phyloP scores from a whole-genome alignment of 1,140 invertebrate genomes.

The Zaprionus nigranus region DNA sequence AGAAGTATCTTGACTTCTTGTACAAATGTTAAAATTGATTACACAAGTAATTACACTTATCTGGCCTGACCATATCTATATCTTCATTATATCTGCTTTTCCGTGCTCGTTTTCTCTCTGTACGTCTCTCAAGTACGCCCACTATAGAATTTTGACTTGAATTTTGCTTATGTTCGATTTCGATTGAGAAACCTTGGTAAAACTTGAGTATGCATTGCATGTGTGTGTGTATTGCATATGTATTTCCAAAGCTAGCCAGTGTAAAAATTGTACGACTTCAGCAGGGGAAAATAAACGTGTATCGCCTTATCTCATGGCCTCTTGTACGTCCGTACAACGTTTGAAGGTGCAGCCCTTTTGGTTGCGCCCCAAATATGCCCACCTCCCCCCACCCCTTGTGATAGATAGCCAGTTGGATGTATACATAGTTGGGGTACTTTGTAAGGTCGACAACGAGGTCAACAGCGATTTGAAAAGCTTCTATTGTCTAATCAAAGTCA shows the following conservation, averaged over 20 bases:
- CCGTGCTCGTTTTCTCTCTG: background rate
- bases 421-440: conserved; percentile 44
- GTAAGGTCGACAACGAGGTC: conserved; percentile 74
- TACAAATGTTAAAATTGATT: conserved; percentile 14
- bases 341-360: conserved; percentile 43
- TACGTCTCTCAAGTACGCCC: background rate
- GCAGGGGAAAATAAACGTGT: conserved; percentile 28
- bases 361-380: background rate
- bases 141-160: conserved; percentile 8
- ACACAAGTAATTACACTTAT: conserved; percentile 6
- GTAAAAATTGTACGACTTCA: conserved; percentile 42
- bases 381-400: background rate
- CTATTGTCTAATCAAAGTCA: conserved; percentile 59
- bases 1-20: background rate
- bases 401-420: background rate
- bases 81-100: conserved; percentile 3
- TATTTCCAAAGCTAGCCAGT: background rate
- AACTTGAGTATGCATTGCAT: background rate
- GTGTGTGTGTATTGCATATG: background rate
- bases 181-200: conserved; percentile 38
- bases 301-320: conserved; percentile 41
- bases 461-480: conserved; percentile 61
- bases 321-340: conserved; percentile 16
- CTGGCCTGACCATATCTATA: background rate
- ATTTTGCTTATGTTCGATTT: conserved; percentile 21